phyloP scores from a whole-genome alignment of 2,888 invertebrate species.

The Coecobrya sp. region DNA sequence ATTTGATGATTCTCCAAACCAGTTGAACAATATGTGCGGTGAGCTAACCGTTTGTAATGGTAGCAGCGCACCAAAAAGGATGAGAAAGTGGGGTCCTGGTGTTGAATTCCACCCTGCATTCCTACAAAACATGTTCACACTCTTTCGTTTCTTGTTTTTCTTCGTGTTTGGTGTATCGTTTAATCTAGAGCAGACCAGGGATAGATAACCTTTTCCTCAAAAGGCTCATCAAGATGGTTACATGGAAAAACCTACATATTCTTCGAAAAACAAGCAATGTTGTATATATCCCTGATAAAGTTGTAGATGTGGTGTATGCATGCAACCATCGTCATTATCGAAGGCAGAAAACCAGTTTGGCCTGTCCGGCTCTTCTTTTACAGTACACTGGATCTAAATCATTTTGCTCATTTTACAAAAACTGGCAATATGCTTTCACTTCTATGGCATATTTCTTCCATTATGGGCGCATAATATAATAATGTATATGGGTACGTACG shows the following conservation, averaged over 20 bases:
- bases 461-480: neutral
- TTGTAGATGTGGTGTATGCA: neutral
- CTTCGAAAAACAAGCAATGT: neutral
- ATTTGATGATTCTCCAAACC: conserved; percentile 68
- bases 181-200: conserved; percentile 57
- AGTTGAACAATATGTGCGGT: conserved; percentile 54
- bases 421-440: conserved; percentile 45
- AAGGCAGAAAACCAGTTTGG: conserved; percentile 25
- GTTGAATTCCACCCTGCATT: conserved; percentile 30
- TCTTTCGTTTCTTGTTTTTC: conserved; percentile 23
- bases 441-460: conserved; percentile 41
- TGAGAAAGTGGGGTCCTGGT: conserved; percentile 22
- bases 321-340: neutral
- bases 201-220: conserved; percentile 56
- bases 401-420: conserved; percentile 48
- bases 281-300: neutral
- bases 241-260: neutral
- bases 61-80: neutral
- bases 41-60: conserved; percentile 26
- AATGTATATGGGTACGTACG: neutral
- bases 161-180: conserved; percentile 39
- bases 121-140: neutral
- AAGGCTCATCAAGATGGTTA: conserved; percentile 55
- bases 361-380: conserved; percentile 37
- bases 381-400: conserved; percentile 47